Evolutionary conservation across 2,113 vertebrate genomes (phyloP).

Genomic region (Archocentrus centrarchus): DNA sequence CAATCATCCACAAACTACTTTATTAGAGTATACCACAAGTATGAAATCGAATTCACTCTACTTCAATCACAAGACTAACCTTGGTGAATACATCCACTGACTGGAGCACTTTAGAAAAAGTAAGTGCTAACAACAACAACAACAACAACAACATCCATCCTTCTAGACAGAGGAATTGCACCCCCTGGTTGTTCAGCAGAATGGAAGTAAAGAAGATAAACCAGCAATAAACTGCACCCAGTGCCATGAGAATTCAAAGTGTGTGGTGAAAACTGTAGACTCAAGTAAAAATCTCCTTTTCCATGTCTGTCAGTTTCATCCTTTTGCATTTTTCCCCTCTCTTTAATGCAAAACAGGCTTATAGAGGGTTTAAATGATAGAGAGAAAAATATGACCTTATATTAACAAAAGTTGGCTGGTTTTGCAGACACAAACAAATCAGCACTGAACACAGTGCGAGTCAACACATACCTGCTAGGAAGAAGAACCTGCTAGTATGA

Average conservation of each 20-base stretch:
- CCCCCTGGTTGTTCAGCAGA: background rate
- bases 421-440: slow-evolving; percentile 1
- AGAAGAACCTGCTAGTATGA: slow-evolving; percentile 21
- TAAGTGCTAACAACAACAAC: slow-evolving; percentile 1
- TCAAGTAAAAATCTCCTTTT: background rate
- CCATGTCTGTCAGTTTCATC: background rate
- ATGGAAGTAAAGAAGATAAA: background rate
- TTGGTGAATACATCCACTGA: background rate
- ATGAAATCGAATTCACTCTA: slow-evolving; percentile 44
- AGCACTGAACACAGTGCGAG: slow-evolving; percentile 5
- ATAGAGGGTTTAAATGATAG: background rate
- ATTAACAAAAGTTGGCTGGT: background rate
- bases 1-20: slow-evolving; percentile 37
- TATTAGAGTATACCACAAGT: background rate
- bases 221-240: background rate
- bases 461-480: slow-evolving; percentile 48
- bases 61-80: slow-evolving; percentile 53
- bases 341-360: background rate
- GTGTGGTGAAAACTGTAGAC: background rate
- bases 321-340: background rate
- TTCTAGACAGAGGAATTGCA: background rate
- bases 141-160: background rate
- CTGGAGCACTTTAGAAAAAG: background rate
- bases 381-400: background rate
- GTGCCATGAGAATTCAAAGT: background rate